Base-by-base conservation (phyloP, 2,888 invertebrate species). In the Melikaiella ostensackeni region DNA sequence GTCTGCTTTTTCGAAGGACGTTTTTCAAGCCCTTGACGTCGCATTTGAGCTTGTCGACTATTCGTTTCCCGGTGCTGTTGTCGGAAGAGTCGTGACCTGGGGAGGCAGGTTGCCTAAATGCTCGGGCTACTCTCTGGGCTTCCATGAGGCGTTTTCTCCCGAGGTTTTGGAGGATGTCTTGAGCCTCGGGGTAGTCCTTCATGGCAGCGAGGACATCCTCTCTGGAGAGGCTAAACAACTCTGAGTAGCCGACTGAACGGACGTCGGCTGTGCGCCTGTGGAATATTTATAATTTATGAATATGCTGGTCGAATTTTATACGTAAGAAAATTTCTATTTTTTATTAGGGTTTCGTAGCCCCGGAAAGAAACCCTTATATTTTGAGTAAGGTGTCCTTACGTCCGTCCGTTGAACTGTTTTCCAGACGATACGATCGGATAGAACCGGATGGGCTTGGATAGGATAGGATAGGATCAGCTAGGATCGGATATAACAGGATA, bases 111-210 rank as follows among this genome's bases (percentile, higher is more conserved):
- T 90, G 94, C 92, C 86, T 94, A 92, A 84, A 93, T 92, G 81
- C 92, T 91, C 85, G 91, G 24, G 88, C 92, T 33, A 85, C 90
- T 30, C 87, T 85, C 66, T 91, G 90, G 7, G 97, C 97, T 92
- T 98, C 97, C 94, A 97, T 97, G 75, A 98, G 92, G 19, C 97
- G 93, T 87, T 97, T 97, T 63, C 97, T 93, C 7, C 98, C 98
- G 38, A 98, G 93, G 13, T 96, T 97, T 89, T 97, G 97, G n/a
- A 98, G 93, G 82, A 98, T 98, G 84, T 97, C 97, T 91, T 98
- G 98, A 0, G 98, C 98, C 91, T 98, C 98, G 0, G 98, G 98
- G 88, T 98, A 98, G 91, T 98, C 98, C 90, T 98, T 98, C 96
- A 98, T 97, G 0, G 98, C 98, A 0, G 96, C 95, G 38, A 98